Conservation (phyloP, 1,140 invertebrate species). For the Homalodisca vitripennis region DNA sequence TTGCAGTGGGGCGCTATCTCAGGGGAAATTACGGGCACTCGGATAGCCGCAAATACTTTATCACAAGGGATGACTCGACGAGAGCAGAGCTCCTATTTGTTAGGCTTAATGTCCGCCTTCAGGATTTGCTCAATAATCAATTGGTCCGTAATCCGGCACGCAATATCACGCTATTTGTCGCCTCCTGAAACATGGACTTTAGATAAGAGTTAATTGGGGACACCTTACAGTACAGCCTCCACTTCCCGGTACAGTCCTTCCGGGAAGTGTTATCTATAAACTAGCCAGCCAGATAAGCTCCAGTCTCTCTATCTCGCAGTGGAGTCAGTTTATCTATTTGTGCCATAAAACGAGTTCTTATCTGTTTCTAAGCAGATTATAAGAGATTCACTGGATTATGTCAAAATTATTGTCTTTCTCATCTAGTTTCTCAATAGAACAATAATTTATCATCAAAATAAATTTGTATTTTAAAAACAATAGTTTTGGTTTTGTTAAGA, state of each 20-base stretch:
- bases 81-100: constrained; percentile 26
- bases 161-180: constrained; percentile 21
- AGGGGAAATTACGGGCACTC: constrained; percentile 23
- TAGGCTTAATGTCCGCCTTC: constrained; percentile 28
- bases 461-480: too few species aligned
- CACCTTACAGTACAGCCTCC: too few species aligned
- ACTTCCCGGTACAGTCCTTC: constrained; percentile 1
- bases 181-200: constrained; percentile 21
- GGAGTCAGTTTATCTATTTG: too few species aligned
- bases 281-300: too few species aligned
- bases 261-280: not conserved
- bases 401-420: too few species aligned
- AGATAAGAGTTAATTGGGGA: constrained; percentile 19
- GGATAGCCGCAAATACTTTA: constrained; percentile 31
- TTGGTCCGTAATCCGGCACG: not conserved
- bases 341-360: too few species aligned
- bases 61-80: constrained; percentile 26
- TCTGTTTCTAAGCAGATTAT: too few species aligned
- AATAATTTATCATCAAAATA: too few species aligned
- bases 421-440: too few species aligned
- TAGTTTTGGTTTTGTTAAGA: too few species aligned
- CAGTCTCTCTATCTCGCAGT: too few species aligned
- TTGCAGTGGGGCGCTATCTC: constrained; percentile 24
- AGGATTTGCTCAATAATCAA: constrained; percentile 28
- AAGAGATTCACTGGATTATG: too few species aligned